phyloP scores from a whole-genome alignment of 2,797 vertebrate species.

The Geotrypetes seraphini region DNA sequence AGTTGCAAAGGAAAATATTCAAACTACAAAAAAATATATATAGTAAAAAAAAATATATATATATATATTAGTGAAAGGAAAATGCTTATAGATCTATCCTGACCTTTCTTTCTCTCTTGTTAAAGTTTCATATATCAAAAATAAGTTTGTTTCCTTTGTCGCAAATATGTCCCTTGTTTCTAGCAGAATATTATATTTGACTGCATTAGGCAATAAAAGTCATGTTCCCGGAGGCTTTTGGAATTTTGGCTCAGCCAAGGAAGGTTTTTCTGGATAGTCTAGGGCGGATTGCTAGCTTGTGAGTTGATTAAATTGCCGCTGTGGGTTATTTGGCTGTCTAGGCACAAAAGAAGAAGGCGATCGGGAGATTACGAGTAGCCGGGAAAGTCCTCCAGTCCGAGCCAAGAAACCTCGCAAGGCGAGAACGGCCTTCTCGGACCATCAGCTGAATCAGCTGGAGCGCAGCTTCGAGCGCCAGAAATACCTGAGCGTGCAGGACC shows the following conservation, averaged over 20 bases:
- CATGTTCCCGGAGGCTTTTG: too few relatives aligned
- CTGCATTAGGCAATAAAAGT: too few relatives aligned
- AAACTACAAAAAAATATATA: too few relatives aligned
- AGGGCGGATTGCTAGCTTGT: background rate
- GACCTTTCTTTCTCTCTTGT: too few relatives aligned
- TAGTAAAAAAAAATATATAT: too few relatives aligned
- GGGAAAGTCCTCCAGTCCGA: slow-evolving; percentile 84
- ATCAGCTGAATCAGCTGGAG: slow-evolving; percentile 92
- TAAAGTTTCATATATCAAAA: too few relatives aligned
- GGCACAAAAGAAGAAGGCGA: slow-evolving; percentile 88
- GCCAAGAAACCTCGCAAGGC: slow-evolving; percentile 92
- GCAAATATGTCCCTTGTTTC: too few relatives aligned
- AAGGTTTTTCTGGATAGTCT: background rate
- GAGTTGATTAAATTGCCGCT: slow-evolving; percentile 6
- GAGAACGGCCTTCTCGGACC: slow-evolving; percentile 88
- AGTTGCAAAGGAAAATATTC: background rate
- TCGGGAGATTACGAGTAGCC: slow-evolving; percentile 88
- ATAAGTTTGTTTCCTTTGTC: too few relatives aligned
- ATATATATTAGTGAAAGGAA: too few relatives aligned
- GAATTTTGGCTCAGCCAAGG: too few relatives aligned
- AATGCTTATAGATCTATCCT: too few relatives aligned
- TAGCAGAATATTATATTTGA: too few relatives aligned
- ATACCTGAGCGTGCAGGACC: slow-evolving; percentile 94
- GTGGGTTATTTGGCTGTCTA: slow-evolving; percentile 29
- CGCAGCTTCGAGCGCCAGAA: slow-evolving; percentile 93